Conservation (phyloP, 2,797 vertebrate species). For the Propithecus perrieri region DNA sequence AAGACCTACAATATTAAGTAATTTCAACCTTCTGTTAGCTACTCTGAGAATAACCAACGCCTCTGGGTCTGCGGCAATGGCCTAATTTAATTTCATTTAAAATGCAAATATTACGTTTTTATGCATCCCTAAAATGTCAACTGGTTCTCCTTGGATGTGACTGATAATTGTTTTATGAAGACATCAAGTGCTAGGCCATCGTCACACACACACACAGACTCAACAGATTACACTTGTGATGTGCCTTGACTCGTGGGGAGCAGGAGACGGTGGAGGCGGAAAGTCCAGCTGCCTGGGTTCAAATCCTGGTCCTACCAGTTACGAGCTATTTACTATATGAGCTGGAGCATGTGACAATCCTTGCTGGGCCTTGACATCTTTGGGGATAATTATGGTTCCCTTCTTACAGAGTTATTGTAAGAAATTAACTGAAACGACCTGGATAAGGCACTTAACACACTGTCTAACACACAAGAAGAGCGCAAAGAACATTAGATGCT, state of each 20-base stretch:
- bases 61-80: background rate
- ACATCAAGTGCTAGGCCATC: background rate
- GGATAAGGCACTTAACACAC: too few species aligned
- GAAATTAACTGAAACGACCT: background rate
- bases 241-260: background rate
- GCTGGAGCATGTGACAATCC: background rate
- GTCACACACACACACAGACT: too few species aligned
- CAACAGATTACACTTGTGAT: accelerated
- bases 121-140: background rate
- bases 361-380: background rate
- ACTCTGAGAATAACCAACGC: background rate
- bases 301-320: background rate
- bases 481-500: accelerated
- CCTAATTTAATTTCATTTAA: conserved; percentile 21
- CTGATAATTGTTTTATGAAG: background rate
- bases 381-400: accelerated
- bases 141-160: background rate
- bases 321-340: background rate
- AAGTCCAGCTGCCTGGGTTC: background rate
- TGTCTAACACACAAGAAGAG: accelerated
- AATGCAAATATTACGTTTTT: conserved; percentile 37
- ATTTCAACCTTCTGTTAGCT: background rate
- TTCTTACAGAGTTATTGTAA: background rate
- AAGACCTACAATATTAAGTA: background rate
- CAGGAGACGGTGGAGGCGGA: too few species aligned